A percentile compares a stretch with the other conserved stretches of the same genome.
Conservation (phyloP, 2,797 vertebrate species). For the Danio jaintianensis region DNA sequence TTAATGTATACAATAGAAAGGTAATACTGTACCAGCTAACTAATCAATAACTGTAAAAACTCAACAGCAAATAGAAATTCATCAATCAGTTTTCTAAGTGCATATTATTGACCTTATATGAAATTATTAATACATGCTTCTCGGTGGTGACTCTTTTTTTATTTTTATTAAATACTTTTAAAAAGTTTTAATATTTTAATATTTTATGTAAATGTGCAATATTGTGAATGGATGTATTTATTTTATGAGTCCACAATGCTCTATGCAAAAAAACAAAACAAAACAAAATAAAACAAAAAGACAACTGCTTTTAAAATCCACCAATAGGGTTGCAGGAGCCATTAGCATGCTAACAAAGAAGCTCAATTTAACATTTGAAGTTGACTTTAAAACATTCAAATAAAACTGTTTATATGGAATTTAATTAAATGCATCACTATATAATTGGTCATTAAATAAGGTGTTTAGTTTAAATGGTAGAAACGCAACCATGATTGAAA, state of each 20-base stretch:
- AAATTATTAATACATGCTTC: too few relatives aligned
- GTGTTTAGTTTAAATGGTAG: not conserved
- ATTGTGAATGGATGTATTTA: not conserved
- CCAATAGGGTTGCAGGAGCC: not conserved
- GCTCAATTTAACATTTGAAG: not conserved
- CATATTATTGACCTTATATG: too few relatives aligned
- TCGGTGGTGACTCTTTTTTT: too few relatives aligned
- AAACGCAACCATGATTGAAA: conserved; percentile 34
- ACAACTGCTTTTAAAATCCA: not conserved
- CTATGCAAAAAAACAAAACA: not conserved
- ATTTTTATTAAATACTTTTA: too few relatives aligned
- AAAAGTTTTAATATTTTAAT: too few relatives aligned
- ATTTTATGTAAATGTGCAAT: not conserved
- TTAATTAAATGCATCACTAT: not conserved
- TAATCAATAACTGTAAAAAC: too few relatives aligned
- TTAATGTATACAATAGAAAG: not conserved
- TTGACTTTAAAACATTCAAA: too few relatives aligned
- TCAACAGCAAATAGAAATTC: too few relatives aligned
- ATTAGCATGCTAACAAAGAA: not conserved
- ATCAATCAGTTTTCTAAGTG: too few relatives aligned
- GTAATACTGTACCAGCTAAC: too few relatives aligned
- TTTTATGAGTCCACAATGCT: not conserved
- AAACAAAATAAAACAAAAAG: not conserved
- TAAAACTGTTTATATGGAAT: too few relatives aligned
- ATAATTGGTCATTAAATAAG: too few relatives aligned